Evolutionary conservation across 2,888 invertebrate genomes (phyloP).

Genomic region (Orthosia cruda): DNA sequence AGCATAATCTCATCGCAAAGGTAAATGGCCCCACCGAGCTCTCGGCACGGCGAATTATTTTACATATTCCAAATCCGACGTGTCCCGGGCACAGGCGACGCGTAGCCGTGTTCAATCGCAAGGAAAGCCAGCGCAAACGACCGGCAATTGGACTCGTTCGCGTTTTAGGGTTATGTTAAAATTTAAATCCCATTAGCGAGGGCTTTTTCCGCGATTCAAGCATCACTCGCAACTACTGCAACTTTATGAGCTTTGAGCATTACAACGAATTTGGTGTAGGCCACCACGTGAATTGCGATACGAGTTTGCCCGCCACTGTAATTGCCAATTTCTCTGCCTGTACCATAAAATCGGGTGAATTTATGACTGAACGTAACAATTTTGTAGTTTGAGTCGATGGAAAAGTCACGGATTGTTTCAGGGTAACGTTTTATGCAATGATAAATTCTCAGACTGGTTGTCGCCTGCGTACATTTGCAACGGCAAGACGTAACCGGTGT

Average conservation of each 20-base stretch:
- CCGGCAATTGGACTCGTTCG: constrained; percentile 63
- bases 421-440: constrained; percentile 44
- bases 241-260: constrained; percentile 43
- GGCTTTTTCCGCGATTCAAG: constrained; percentile 42
- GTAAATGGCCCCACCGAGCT: constrained; percentile 78
- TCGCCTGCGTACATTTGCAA: constrained; percentile 54
- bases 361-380: constrained; percentile 38
- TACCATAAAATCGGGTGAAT: constrained; percentile 43
- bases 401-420: constrained; percentile 43
- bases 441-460: constrained; percentile 53
- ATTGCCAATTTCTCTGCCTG: constrained; percentile 55
- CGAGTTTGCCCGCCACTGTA: constrained; percentile 44
- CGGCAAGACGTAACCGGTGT: constrained; percentile 40
- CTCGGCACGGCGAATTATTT: constrained; percentile 77
- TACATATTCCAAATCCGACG: constrained; percentile 77
- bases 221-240: constrained; percentile 50
- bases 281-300: constrained; percentile 24
- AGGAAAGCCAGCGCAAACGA: constrained; percentile 67
- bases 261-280: constrained; percentile 32
- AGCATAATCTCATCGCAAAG: constrained; percentile 73
- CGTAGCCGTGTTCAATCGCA: constrained; percentile 67
- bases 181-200: constrained; percentile 55
- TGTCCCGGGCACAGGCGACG: constrained; percentile 68
- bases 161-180: constrained; percentile 59
- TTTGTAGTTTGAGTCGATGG: constrained; percentile 41